Evolutionary conservation across 2,797 vertebrate genomes (phyloP).

Genomic region (Anguilla pacifica): DNA sequence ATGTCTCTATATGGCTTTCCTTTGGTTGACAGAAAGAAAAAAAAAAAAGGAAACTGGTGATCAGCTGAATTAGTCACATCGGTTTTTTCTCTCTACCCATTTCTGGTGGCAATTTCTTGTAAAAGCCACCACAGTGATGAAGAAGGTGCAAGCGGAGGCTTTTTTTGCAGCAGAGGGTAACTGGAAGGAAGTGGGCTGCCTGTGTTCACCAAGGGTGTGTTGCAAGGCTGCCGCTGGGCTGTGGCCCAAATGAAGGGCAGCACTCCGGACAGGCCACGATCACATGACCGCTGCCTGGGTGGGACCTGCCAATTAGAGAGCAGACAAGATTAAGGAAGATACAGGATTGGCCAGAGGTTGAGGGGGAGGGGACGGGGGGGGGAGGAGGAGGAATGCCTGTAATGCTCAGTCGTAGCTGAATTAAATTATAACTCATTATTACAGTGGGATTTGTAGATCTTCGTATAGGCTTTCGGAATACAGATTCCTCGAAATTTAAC

Average conservation of each 20-base stretch:
- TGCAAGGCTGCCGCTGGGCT: conserved; percentile 56
- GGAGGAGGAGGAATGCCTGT: neutral
- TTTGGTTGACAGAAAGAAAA: conserved; percentile 61
- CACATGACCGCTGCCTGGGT: neutral
- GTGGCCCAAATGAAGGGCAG: neutral
- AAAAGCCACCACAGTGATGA: conserved; percentile 70
- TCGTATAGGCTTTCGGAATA: neutral
- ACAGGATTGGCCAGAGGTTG: neutral
- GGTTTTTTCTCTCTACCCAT: conserved; percentile 60
- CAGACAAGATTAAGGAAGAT: neutral
- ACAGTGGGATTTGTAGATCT: neutral
- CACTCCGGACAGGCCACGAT: neutral
- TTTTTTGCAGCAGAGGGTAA: conserved; percentile 28
- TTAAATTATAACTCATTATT: neutral
- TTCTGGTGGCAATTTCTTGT: conserved; percentile 76
- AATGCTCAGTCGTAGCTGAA: neutral
- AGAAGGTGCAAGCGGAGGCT: conserved; percentile 66
- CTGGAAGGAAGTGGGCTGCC: conserved; percentile 69
- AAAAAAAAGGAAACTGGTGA: conserved; percentile 72
- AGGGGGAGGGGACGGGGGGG: neutral
- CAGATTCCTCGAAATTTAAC: neutral
- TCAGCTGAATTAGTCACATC: conserved; percentile 73
- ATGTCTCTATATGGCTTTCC: conserved; percentile 66
- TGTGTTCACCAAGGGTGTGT: conserved; percentile 59
- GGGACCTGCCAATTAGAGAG: neutral